Evolutionary conservation across 1,140 invertebrate species (phyloP).

Genomic region (Drosophila cardini): DNA sequence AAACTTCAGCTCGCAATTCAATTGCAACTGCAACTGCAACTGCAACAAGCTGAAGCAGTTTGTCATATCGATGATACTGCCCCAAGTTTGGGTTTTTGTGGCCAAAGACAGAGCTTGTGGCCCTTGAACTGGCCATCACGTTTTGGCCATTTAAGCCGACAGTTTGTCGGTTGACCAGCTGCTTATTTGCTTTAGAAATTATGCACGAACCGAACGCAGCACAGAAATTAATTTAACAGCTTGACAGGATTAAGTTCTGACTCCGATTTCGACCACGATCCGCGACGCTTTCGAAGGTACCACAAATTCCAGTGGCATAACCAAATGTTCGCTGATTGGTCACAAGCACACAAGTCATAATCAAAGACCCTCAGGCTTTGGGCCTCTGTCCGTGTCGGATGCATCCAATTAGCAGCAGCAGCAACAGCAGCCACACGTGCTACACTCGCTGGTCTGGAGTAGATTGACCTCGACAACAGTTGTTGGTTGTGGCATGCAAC

Average conservation of each 20-base stretch:
- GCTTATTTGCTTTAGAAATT: constrained; percentile 49
- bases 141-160: constrained; percentile 42
- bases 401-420: constrained; percentile 43
- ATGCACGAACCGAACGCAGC: constrained; percentile 34
- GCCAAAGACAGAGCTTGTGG: not conserved
- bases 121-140: constrained; percentile 43
- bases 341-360: constrained; percentile 67
- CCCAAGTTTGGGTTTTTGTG: not conserved
- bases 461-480: constrained; percentile 38
- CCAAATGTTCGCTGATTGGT: constrained; percentile 64
- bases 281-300: constrained; percentile 27
- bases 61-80: constrained; percentile 23
- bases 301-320: constrained; percentile 54
- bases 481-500: constrained; percentile 4
- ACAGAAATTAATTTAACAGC: constrained; percentile 80
- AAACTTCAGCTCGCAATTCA: constrained; percentile 21
- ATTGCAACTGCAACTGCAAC: constrained; percentile 13
- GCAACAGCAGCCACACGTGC: constrained; percentile 39
- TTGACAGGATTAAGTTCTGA: constrained; percentile 71
- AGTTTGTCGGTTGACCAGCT: constrained; percentile 3
- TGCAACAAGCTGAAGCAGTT: not conserved
- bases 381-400: constrained; percentile 39
- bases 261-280: not conserved
- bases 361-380: constrained; percentile 29
- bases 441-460: constrained; percentile 10